A percentile compares a stretch with the other conserved stretches of the same genome.
phyloP scores from a whole-genome alignment of 2,888 invertebrate genomes.

The Deilephila porcellus region DNA sequence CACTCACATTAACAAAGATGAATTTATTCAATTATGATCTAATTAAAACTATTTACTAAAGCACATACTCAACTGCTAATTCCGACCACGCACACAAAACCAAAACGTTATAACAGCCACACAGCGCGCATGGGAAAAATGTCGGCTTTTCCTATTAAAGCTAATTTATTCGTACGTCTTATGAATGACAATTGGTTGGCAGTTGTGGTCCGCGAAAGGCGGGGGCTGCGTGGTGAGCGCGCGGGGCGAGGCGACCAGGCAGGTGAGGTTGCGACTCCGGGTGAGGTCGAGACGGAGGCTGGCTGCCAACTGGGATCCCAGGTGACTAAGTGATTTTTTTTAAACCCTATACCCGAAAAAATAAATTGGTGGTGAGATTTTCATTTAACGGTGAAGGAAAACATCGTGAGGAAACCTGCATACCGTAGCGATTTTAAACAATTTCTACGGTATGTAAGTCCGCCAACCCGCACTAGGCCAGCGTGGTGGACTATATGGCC shows the following conservation, averaged over 20 bases:
- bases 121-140: not conserved
- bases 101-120: conserved; percentile 3
- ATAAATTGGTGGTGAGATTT: not conserved
- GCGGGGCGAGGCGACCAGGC: conserved; percentile 66
- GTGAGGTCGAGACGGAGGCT: conserved; percentile 70
- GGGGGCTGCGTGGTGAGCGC: conserved; percentile 73
- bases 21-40: too few relatives aligned
- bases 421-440: too few relatives aligned
- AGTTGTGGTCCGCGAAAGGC: conserved; percentile 67
- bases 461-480: too few relatives aligned
- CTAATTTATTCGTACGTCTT: conserved; percentile 16
- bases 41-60: too few relatives aligned
- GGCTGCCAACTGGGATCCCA: conserved; percentile 77
- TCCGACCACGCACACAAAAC: too few relatives aligned
- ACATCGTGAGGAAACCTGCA: too few relatives aligned
- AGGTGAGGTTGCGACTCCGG: conserved; percentile 68
- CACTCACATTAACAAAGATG: too few relatives aligned
- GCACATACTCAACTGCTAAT: too few relatives aligned
- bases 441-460: too few relatives aligned
- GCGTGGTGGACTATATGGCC: too few relatives aligned
- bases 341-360: not conserved
- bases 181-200: conserved; percentile 34
- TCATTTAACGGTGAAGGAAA: too few relatives aligned
- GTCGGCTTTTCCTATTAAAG: conserved; percentile 15
- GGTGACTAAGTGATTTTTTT: conserved; percentile 49